phyloP scores from a whole-genome alignment of 2,888 invertebrate species.

The Andrena trimmerana region DNA sequence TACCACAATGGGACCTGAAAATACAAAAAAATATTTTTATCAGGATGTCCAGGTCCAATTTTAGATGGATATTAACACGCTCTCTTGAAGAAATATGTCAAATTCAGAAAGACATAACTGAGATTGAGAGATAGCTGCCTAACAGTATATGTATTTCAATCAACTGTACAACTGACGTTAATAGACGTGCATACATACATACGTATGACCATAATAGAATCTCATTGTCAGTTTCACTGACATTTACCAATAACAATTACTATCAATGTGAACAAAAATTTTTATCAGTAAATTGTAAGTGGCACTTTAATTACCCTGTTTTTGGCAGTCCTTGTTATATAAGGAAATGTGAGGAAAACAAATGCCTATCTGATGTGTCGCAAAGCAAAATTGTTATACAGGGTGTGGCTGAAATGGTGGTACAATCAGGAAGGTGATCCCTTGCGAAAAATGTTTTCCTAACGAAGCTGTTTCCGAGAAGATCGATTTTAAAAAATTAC shows the following conservation, averaged over 20 bases:
- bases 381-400: slow-evolving; percentile 5
- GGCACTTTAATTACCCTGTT: slow-evolving; percentile 59
- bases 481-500: too few relatives aligned
- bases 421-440: too few relatives aligned
- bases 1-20: slow-evolving; percentile 86
- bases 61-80: slow-evolving; percentile 13
- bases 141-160: slow-evolving; percentile 16
- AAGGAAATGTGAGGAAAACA: slow-evolving; percentile 32
- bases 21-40: slow-evolving; percentile 62
- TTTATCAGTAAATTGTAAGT: slow-evolving; percentile 18
- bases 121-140: slow-evolving; percentile 55
- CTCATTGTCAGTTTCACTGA: slow-evolving; percentile 2
- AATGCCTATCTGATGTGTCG: slow-evolving; percentile 25
- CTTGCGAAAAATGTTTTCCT: too few relatives aligned
- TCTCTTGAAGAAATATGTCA: slow-evolving; percentile 17
- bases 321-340: slow-evolving; percentile 66
- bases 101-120: slow-evolving; percentile 34
- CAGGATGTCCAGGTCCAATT: slow-evolving; percentile 47
- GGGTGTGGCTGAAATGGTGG: not conserved
- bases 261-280: not conserved
- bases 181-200: slow-evolving; percentile 7
- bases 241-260: slow-evolving; percentile 14
- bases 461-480: too few relatives aligned
- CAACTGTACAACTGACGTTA: slow-evolving; percentile 11
- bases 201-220: slow-evolving; percentile 16